Evolutionary conservation across 2,888 invertebrate genomes (phyloP), one percentile per base, ranked within the genome.

Genomic region (Altica lythri): DNA sequence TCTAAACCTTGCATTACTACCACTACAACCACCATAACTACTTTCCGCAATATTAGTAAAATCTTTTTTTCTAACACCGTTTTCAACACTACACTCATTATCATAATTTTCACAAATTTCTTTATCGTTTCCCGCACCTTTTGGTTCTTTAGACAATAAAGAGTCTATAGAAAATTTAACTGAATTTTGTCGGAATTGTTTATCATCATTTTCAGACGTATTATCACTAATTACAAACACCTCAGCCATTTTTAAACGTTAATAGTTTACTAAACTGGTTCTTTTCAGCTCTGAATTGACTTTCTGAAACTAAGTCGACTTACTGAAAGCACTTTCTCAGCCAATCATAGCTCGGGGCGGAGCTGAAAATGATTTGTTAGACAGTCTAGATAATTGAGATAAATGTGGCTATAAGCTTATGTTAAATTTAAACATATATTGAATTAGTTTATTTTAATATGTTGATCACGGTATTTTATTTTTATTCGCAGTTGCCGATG

Each of bases 161-260:
- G 73, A 70, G 46, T 73, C 73, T 10, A 73, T 73, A 1, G 69
- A 67, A 59, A 73, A 73, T 48, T 63, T 72, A 34, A 66, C 68
- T 1, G 66, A 64, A 40, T 67, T 68, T 43, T 59, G 55, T 13
- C 53, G 30, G 14, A 49, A 53, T 30, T 53, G 61, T 47, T 53
- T 61, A 29, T 25, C 45, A n/a, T 50, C 53, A 27, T 40, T 47
- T 17, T 47, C 40, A 2, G 8, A 32, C 1, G 13, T 40, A 17
- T 34, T 35, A 12, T 55, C 55, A 25, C 43, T 37, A 13, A 40
- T 6, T 17, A 55, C 37, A 18, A 45, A 17, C 12, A 46, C 44
- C 8, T 53, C 57, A 17, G 51, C 51, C 55, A 55, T 55, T 40
- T 27, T 55, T 29, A 32, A n/a, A 29, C n/a, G 12, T 19, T 19